A percentile compares a stretch with the other conserved stretches of the same genome.
phyloP scores from a whole-genome alignment of 2,113 vertebrate genomes.

The Rhadina sibilatrix region DNA sequence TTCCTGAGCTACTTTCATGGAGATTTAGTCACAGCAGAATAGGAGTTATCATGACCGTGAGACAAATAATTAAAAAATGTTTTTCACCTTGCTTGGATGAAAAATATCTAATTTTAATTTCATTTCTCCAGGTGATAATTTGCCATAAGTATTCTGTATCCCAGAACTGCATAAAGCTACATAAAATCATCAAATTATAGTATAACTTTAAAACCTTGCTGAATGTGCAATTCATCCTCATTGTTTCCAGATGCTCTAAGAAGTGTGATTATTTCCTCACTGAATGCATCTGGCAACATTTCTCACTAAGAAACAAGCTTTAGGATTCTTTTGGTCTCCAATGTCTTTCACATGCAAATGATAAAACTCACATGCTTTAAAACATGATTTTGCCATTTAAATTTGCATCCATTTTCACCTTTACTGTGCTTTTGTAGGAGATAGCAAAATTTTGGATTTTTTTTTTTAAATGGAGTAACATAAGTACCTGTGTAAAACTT shows the following conservation, averaged over 20 bases:
- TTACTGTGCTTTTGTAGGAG: background rate
- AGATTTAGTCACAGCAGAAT: background rate
- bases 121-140: background rate
- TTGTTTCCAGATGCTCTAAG: background rate
- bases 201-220: background rate
- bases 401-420: background rate
- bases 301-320: background rate
- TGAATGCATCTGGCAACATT: background rate
- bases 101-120: background rate
- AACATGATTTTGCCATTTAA: background rate
- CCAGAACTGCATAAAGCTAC: background rate
- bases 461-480: fast-evolving
- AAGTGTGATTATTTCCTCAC: background rate
- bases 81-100: background rate
- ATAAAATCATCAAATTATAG: background rate
- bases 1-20: background rate
- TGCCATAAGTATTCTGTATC: background rate
- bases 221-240: background rate
- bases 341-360: background rate
- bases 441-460: background rate
- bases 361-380: background rate
- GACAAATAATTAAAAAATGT: background rate
- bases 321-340: background rate
- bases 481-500: background rate
- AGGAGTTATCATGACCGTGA: background rate